These are phyloP conservation scores for Acropternis orthonyx DNA, from an alignment of 2,797 vertebrate species.

Conservation along the genomic window DNA sequence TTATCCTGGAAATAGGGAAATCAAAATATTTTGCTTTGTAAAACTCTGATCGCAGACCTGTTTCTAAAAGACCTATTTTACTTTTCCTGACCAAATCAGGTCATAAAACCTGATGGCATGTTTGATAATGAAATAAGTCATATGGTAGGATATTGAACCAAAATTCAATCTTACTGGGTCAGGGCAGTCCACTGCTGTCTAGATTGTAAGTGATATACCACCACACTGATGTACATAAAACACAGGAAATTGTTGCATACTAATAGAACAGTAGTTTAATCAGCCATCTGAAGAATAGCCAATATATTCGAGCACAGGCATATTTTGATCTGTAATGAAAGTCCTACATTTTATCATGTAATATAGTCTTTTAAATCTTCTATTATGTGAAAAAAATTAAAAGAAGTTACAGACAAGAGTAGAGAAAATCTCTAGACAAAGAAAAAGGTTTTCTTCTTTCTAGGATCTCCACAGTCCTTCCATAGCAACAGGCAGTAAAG, in stretches of 20 bases:
- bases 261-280: conserved; percentile 66
- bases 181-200: conserved; percentile 28
- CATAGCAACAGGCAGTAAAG: neutral
- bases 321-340: conserved; percentile 55
- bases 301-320: conserved; percentile 45
- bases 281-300: conserved; percentile 46
- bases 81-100: conserved; percentile 6
- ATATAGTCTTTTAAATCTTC: conserved; percentile 42
- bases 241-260: conserved; percentile 69
- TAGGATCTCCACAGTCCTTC: neutral
- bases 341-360: conserved; percentile 59
- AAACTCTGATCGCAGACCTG: neutral
- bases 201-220: conserved; percentile 43
- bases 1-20: neutral
- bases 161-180: conserved; percentile 65
- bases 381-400: conserved; percentile 34
- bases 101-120: conserved; percentile 52
- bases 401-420: neutral
- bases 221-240: conserved; percentile 61
- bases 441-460: neutral
- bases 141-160: conserved; percentile 51
- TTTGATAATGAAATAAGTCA: conserved; percentile 62
- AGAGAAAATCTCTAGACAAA: neutral
- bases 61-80: neutral
- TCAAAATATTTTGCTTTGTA: neutral